Evolutionary conservation across 2,113 vertebrate species (phyloP).

Genomic region (Ochotona curzoniae): DNA sequence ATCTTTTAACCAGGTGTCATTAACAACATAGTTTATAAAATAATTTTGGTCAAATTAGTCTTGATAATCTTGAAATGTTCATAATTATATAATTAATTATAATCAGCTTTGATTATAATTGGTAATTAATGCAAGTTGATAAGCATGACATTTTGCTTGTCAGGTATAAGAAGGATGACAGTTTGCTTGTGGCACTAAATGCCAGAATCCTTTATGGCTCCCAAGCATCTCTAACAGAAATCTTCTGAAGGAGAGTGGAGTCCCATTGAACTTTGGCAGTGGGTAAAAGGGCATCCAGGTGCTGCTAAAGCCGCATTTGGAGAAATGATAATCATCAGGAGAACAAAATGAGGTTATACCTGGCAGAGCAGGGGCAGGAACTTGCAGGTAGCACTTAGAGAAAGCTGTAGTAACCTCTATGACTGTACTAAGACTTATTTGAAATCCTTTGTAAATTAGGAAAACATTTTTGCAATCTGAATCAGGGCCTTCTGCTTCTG

Average conservation of each 20-base stretch:
- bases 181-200: not conserved
- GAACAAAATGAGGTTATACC: not conserved
- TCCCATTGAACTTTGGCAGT: not conserved
- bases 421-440: not conserved
- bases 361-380: not conserved
- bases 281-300: not conserved
- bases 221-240: not conserved
- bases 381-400: not conserved
- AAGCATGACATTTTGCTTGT: not conserved
- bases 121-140: constrained; percentile 37
- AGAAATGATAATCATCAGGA: not conserved
- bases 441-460: not conserved
- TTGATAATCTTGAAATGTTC: constrained; percentile 56
- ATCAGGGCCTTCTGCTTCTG: not conserved
- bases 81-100: constrained; percentile 48
- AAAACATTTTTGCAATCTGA: not conserved
- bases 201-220: not conserved
- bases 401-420: not conserved
- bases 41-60: constrained; percentile 42
- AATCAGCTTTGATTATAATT: constrained; percentile 27
- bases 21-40: constrained; percentile 5
- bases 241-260: not conserved
- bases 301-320: not conserved
- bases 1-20: constrained; percentile 4
- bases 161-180: not conserved